phyloP scores from a whole-genome alignment of 2,113 vertebrate genomes.

The Merops nubicus region DNA sequence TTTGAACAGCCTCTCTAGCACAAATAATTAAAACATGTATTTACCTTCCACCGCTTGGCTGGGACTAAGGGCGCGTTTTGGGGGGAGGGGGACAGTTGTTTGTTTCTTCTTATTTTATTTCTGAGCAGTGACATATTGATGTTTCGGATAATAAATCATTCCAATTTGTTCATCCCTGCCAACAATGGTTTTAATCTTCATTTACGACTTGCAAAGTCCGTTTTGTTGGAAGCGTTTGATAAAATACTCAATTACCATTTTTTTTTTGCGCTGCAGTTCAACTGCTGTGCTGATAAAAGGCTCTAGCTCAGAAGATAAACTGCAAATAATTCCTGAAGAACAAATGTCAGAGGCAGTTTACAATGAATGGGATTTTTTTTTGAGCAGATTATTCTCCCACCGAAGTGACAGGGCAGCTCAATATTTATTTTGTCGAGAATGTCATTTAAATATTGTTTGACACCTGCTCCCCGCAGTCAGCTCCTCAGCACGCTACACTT shows the following conservation, averaged over 20 bases:
- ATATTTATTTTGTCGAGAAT: conserved; percentile 77
- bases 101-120: conserved; percentile 78
- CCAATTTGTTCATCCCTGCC: conserved; percentile 84
- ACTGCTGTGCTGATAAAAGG: conserved; percentile 80
- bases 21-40: conserved; percentile 84
- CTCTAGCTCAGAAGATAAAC: conserved; percentile 80
- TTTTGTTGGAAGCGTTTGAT: conserved; percentile 85
- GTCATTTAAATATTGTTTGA: conserved; percentile 81
- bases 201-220: conserved; percentile 82
- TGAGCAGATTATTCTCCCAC: conserved; percentile 77
- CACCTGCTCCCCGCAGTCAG: conserved; percentile 76
- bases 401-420: conserved; percentile 75
- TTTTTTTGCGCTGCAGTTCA: conserved; percentile 79
- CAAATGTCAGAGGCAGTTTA: conserved; percentile 80
- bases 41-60: conserved; percentile 77
- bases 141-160: conserved; percentile 86
- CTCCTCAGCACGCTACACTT: conserved; percentile 58
- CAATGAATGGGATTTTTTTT: conserved; percentile 75
- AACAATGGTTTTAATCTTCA: conserved; percentile 88
- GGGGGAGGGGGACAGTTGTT: conserved; percentile 8
- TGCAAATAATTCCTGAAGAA: conserved; percentile 83
- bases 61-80: conserved; percentile 47
- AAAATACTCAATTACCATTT: conserved; percentile 87
- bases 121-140: conserved; percentile 82
- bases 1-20: conserved; percentile 64